A percentile compares a stretch with the other conserved stretches of the same genome.
Conservation (phyloP, 2,888 invertebrate species). For the Lochmaea capreae region DNA sequence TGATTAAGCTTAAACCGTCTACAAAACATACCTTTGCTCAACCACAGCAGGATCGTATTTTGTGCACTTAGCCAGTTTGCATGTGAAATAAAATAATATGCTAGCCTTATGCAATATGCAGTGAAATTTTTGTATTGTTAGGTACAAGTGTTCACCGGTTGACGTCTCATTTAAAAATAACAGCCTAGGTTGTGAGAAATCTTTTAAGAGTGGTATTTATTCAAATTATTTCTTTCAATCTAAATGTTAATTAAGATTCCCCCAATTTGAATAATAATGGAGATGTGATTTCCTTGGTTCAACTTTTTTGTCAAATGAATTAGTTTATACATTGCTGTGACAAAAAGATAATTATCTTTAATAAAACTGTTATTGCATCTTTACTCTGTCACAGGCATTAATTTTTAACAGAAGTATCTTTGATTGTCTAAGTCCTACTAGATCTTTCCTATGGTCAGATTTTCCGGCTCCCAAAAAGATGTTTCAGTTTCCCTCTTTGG, state of each 20-base stretch:
- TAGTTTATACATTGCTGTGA: neutral
- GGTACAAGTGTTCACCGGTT: too few relatives aligned
- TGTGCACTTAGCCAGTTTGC: neutral
- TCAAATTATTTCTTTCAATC: neutral
- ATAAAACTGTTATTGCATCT: too few relatives aligned
- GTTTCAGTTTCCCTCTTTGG: too few relatives aligned
- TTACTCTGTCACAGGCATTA: too few relatives aligned
- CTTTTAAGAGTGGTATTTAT: neutral
- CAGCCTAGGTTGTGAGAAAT: neutral
- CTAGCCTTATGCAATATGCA: too few relatives aligned
- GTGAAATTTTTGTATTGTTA: too few relatives aligned
- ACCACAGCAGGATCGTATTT: constrained; percentile 1
- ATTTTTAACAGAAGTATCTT: too few relatives aligned
- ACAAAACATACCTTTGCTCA: constrained; percentile 5
- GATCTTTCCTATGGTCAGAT: too few relatives aligned
- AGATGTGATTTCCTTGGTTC: neutral
- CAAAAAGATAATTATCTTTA: neutral
- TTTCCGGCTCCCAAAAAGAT: too few relatives aligned
- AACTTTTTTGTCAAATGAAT: neutral
- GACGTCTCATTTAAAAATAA: too few relatives aligned
- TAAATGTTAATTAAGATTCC: neutral
- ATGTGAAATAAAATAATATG: too few relatives aligned
- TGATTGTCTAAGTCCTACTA: too few relatives aligned
- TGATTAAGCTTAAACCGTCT: constrained; percentile 10
- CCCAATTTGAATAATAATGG: neutral